Percentiles rank a stretch among this genome's conserved stretches.
Conservation (phyloP, 2,888 invertebrate species). For the Galerucella calmariensis region DNA sequence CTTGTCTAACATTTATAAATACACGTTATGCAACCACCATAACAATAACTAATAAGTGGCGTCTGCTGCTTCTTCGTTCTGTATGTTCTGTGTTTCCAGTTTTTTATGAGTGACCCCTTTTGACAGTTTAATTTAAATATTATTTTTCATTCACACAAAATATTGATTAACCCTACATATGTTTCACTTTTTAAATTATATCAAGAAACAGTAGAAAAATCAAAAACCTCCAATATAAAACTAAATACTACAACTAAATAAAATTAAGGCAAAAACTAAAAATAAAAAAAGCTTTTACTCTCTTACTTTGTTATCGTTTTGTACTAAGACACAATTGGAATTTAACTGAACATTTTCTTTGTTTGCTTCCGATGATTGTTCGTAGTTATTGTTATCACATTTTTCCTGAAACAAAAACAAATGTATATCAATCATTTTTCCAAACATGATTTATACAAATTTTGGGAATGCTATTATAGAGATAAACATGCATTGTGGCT, state of each 20-base stretch:
- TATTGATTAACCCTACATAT: not conserved
- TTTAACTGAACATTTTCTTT: conserved; percentile 49
- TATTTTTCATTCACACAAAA: too few species aligned
- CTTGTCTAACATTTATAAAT: too few species aligned
- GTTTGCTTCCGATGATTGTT: conserved; percentile 50
- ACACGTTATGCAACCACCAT: too few species aligned
- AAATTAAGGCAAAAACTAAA: conserved; percentile 16
- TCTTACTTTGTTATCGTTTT: conserved; percentile 47
- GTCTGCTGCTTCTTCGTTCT: too few species aligned
- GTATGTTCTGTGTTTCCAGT: too few species aligned
- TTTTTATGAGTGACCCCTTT: too few species aligned
- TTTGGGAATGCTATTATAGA: not conserved
- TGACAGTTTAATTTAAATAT: too few species aligned
- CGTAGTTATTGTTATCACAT: conserved; percentile 53
- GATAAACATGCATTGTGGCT: not conserved
- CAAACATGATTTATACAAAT: not conserved
- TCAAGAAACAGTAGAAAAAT: not conserved
- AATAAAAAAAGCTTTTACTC: conserved; percentile 30
- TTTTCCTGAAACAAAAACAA: conserved; percentile 41
- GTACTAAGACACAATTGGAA: conserved; percentile 44
- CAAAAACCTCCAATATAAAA: conserved; percentile 13
- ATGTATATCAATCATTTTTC: not conserved
- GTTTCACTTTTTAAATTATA: not conserved
- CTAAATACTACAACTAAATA: conserved; percentile 13
- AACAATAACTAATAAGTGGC: too few species aligned